Percentiles rank a stretch among this genome's conserved stretches.
Evolutionary conservation across 1,140 invertebrate genomes (phyloP).

Genomic region (Bombus superbus): DNA sequence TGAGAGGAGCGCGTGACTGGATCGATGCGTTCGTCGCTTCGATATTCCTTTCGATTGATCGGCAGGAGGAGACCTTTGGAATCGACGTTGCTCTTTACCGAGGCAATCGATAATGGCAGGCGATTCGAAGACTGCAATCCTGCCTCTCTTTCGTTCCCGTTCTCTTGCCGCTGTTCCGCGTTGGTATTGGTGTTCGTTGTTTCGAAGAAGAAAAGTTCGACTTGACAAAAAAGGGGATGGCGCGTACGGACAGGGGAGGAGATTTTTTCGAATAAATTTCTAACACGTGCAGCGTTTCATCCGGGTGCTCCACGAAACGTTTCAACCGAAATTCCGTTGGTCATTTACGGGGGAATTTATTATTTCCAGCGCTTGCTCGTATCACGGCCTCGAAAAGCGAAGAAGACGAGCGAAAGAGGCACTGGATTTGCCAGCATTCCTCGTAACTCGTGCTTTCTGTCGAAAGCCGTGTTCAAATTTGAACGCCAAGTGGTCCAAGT

Average conservation of each 20-base stretch:
- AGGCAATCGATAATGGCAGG: conserved; percentile 11
- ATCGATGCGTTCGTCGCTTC: neutral
- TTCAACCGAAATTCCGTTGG: neutral
- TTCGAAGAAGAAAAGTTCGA: neutral
- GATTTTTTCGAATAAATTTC: neutral
- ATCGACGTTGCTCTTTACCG: neutral
- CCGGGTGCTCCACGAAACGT: neutral
- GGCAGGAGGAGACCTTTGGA: neutral
- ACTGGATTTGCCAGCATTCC: neutral
- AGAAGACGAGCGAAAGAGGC: neutral
- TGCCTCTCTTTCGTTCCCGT: neutral
- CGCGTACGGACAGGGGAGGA: neutral
- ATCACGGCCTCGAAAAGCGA: neutral
- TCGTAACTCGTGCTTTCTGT: neutral
- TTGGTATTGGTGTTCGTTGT: neutral
- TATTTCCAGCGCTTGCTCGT: neutral
- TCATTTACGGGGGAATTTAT: neutral
- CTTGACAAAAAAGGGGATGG: neutral
- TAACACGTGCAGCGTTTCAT: neutral
- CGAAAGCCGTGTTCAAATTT: neutral
- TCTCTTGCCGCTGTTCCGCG: too few relatives aligned
- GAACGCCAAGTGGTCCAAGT: rapidly evolving
- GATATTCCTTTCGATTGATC: neutral
- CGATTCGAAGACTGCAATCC: neutral
- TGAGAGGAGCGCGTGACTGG: neutral